Evolutionary conservation across 1,140 invertebrate species (phyloP).

Genomic region (Formica exsecta): DNA sequence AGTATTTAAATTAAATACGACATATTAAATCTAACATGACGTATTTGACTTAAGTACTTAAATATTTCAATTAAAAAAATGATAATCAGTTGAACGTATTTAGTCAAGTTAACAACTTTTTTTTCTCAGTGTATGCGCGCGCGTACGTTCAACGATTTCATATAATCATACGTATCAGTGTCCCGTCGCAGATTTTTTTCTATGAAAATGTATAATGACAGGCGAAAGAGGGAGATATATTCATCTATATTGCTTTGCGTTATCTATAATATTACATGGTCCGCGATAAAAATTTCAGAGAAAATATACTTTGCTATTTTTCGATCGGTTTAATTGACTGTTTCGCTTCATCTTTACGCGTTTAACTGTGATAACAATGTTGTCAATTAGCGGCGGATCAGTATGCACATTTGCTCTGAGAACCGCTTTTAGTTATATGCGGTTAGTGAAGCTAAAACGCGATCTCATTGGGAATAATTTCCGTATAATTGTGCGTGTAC

Average conservation of each 20-base stretch:
- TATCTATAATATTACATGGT: not conserved
- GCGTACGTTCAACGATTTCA: conserved; percentile 51
- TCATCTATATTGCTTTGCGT: conserved; percentile 9
- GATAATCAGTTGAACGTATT: no score
- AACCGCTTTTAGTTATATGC: not conserved
- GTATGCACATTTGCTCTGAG: not conserved
- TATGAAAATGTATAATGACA: conserved; percentile 35
- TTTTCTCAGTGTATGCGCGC: no score
- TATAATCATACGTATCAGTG: conserved; percentile 62
- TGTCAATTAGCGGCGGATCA: not conserved
- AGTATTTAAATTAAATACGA: no score
- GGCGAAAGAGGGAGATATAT: not conserved
- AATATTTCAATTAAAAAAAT: no score
- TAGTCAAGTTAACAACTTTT: no score
- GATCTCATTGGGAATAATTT: conserved; percentile 54
- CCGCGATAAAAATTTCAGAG: conserved; percentile 10
- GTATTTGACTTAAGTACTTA: no score
- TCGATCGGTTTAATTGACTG: conserved; percentile 4
- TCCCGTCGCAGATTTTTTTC: conserved; percentile 39
- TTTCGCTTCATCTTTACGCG: not conserved
- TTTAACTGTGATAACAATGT: not conserved
- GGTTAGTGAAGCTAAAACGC: conserved; percentile 11
- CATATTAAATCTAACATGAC: no score
- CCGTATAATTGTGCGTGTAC: conserved; percentile 54
- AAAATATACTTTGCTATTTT: conserved; percentile 5